These are phyloP conservation scores for Polydesmus complanatus DNA, from an alignment of 2,888 invertebrate genomes.

Conservation along the genomic window DNA sequence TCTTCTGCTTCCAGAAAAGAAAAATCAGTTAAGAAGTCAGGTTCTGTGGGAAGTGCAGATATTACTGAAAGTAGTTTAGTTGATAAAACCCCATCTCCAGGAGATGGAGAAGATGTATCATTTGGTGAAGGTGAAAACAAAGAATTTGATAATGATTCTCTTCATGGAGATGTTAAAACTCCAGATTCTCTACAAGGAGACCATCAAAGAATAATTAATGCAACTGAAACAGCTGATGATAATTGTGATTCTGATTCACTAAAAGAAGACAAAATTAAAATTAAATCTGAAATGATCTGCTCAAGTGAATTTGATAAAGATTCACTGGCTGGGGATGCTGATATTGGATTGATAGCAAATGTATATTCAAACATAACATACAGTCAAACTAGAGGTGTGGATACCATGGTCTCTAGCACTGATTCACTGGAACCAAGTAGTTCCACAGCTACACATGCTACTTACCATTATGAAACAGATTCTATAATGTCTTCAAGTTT, in stretches of 20 bases:
- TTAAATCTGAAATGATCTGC: constrained; percentile 17
- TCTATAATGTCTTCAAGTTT: constrained; percentile 75
- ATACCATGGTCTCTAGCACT: constrained; percentile 47
- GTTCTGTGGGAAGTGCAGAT: constrained; percentile 17
- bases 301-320: constrained; percentile 26
- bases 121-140: too few species aligned
- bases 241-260: constrained; percentile 35
- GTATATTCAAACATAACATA: constrained; percentile 20
- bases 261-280: constrained; percentile 34
- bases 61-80: constrained; percentile 35
- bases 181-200: constrained; percentile 16
- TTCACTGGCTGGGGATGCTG: constrained; percentile 26
- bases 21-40: constrained; percentile 16
- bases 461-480: constrained; percentile 68
- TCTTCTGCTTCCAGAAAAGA: constrained; percentile 18
- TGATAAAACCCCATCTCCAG: constrained; percentile 28
- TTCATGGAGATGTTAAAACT: background rate
- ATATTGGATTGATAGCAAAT: constrained; percentile 24
- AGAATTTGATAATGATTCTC: too few species aligned
- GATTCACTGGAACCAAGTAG: constrained; percentile 63
- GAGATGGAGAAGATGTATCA: constrained; percentile 12
- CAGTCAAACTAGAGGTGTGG: constrained; percentile 24
- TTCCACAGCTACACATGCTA: constrained; percentile 65
- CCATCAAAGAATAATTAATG: background rate
- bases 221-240: constrained; percentile 9